These are phyloP conservation scores for Timema podura DNA, from an alignment of 2,888 invertebrate species.

Conservation along the genomic window DNA sequence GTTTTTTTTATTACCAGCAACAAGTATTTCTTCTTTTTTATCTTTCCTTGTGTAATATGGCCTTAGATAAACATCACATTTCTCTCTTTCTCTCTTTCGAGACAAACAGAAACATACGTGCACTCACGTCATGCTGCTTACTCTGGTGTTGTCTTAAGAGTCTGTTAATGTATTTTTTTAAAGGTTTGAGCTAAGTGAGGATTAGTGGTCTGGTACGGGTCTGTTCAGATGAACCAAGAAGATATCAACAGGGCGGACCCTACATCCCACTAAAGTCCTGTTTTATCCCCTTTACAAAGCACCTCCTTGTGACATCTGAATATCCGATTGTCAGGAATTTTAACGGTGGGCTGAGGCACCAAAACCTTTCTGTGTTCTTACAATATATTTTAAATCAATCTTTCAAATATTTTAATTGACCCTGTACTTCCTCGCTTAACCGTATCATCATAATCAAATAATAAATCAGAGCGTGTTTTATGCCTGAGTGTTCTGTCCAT, in stretches of 20 bases:
- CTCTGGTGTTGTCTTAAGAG: conserved; percentile 14
- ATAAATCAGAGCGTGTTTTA: conserved; percentile 8
- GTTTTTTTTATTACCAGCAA: too few species aligned
- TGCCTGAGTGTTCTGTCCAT: conserved; percentile 6
- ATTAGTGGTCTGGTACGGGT: neutral
- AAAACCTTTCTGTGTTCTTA: neutral
- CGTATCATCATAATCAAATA: neutral
- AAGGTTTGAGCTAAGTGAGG: conserved; percentile 12
- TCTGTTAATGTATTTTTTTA: conserved; percentile 15
- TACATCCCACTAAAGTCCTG: too few species aligned
- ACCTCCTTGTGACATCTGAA: conserved; percentile 13
- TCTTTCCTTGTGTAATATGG: conserved; percentile 12
- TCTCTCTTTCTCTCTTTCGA: neutral
- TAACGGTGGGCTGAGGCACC: neutral
- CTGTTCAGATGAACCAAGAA: neutral
- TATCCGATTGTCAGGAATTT: conserved; percentile 15
- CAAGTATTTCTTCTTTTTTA: neutral
- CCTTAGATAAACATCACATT: conserved; percentile 1
- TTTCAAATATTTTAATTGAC: conserved; percentile 13
- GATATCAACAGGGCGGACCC: conserved; percentile 1
- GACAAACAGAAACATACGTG: conserved; percentile 3
- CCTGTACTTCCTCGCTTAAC: conserved; percentile 3
- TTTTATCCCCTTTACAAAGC: neutral
- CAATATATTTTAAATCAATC: too few species aligned
- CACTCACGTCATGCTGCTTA: neutral